Base-by-base conservation (phyloP, 2,797 vertebrate species). In the Parotocinclus haroldoi region DNA sequence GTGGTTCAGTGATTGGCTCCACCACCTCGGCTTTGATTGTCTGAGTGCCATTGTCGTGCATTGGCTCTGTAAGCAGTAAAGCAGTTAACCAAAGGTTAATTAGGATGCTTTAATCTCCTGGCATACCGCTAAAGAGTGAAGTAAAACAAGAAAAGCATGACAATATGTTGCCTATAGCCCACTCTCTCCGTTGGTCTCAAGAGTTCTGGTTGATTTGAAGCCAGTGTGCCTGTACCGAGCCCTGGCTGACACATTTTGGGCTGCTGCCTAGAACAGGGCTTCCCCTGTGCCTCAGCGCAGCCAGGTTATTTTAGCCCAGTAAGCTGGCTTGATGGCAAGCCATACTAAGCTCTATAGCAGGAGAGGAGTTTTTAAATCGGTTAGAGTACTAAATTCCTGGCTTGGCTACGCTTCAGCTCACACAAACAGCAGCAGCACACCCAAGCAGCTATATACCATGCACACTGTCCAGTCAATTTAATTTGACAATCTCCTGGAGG, bases 1-100 rank as follows among this genome's bases (percentile, higher is more conserved):
- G 90, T 58, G 83, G 80, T 73, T 92, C 91, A 61, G 87, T 83
- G 71, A 91, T 85, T 52, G 91, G 89, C 79, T 91, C 91, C 64
- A 89, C 88, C 68, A 88, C 89, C 83, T 91, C 90, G 49, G 88
- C 82, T 82, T 91, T 92, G 89, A 92, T 91, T 91, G 91, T 92
- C 90, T 92, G 91, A 83, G 91, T 92, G 73, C 91, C 90, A 77
- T 88, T 92, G 82, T 91, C 89, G 74, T 91, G 91, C 91, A 92
- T 91, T 66, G 82, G 82, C 63, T 84, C 82, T 84, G 86, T 79
- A n/a, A 14, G 50, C 38, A 70, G 46, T 16, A 63, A 60, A 66
- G 40, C 57, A 52, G 27, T 65, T 45, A 45, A 72, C 38, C 19
- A 53, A 7, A 14, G 39, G 56, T 60, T 46, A 59, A 71, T 48